These are phyloP conservation scores for Scartelaos histophorus DNA, from an alignment of 2,113 vertebrate genomes.

Conservation along the genomic window DNA sequence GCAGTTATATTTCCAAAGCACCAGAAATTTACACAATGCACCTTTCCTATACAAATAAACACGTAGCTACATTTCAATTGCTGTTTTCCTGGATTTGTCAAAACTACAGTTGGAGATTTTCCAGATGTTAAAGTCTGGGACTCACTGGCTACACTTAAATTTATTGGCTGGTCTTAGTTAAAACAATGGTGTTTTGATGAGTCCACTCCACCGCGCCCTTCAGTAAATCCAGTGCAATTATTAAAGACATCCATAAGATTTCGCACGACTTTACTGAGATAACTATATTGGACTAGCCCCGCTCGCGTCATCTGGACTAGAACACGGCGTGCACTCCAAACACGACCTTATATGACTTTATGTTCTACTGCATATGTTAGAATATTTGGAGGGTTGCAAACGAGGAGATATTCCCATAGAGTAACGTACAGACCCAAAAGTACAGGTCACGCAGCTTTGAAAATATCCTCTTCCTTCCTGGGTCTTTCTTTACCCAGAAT, in stretches of 20 bases:
- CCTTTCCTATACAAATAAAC: too few relatives aligned
- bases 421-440: not conserved
- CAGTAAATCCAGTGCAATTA: conserved; percentile 30
- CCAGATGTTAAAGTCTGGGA: conserved; percentile 25
- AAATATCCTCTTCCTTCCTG: not conserved
- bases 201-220: conserved; percentile 33
- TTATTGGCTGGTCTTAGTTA: conserved; percentile 13
- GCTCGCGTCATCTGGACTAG: not conserved
- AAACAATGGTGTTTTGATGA: conserved; percentile 36
- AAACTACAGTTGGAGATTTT: conserved; percentile 1
- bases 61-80: too few relatives aligned
- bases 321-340: not conserved
- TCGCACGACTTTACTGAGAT: conserved; percentile 8
- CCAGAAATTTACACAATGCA: too few relatives aligned
- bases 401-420: not conserved
- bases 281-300: conserved; percentile 5
- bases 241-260: conserved; percentile 36
- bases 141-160: conserved; percentile 46
- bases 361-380: conserved; percentile 4
- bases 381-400: not conserved
- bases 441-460: conserved; percentile 6
- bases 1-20: too few relatives aligned
- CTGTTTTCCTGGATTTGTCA: conserved; percentile 17
- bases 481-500: not conserved
- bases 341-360: not conserved